Evolutionary conservation across 2,797 vertebrate genomes (phyloP).

Genomic region (Karalla daura): DNA sequence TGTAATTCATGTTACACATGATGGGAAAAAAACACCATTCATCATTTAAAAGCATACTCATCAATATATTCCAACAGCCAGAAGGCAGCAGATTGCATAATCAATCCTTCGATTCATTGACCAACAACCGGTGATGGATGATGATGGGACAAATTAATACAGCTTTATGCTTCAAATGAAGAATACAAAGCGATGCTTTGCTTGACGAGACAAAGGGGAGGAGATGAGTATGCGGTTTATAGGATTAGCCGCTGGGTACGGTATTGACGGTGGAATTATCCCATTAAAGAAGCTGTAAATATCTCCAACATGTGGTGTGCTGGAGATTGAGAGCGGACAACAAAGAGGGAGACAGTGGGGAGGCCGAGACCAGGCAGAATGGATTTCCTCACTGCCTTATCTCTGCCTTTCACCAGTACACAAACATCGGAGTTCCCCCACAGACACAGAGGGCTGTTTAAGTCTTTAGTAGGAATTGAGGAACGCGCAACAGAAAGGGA

Average conservation of each 20-base stretch:
- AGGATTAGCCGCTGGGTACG: conserved; percentile 44
- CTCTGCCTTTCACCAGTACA: conserved; percentile 41
- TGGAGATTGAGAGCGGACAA: conserved; percentile 37
- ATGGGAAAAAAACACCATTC: conserved; percentile 24
- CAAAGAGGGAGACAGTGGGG: conserved; percentile 25
- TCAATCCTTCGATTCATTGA: conserved; percentile 58
- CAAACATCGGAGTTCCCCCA: conserved; percentile 9
- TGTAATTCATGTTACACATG: conserved; percentile 42
- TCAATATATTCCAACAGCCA: conserved; percentile 44
- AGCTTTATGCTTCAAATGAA: conserved; percentile 17
- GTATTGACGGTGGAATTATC: conserved; percentile 39
- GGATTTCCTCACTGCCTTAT: conserved; percentile 58
- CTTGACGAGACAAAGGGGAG: conserved; percentile 33
- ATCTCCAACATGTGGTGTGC: conserved; percentile 30
- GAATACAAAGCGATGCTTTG: conserved; percentile 15
- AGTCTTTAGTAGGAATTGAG: conserved; percentile 11
- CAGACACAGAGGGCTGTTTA: conserved; percentile 8
- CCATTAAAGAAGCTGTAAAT: conserved; percentile 37
- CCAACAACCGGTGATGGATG: conserved; percentile 54
- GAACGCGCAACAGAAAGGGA: not conserved
- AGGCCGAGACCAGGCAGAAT: conserved; percentile 18
- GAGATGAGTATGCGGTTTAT: conserved; percentile 32
- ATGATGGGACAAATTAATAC: conserved; percentile 4
- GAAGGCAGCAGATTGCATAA: conserved; percentile 35
- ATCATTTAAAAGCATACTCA: conserved; percentile 51